phyloP scores from a whole-genome alignment of 2,797 vertebrate genomes.

The Acanthurus lineatus region DNA sequence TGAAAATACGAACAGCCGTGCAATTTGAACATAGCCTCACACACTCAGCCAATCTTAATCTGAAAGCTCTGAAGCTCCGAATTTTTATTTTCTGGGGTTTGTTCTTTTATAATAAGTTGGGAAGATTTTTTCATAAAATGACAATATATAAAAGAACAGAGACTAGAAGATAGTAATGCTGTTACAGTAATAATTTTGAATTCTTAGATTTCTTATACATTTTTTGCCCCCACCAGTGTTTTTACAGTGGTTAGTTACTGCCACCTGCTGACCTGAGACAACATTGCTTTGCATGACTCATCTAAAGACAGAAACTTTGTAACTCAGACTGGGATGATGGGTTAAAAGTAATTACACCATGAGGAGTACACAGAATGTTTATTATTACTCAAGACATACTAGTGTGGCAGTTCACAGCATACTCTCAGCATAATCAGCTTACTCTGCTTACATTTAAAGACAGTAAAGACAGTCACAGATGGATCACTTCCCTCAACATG shows the following conservation, averaged over 20 bases:
- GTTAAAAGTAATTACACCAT: not conserved
- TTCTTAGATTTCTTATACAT: not conserved
- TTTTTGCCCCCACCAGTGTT: not conserved
- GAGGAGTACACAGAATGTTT: not conserved
- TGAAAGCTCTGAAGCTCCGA: not conserved
- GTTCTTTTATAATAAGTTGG: not conserved
- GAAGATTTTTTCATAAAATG: not conserved
- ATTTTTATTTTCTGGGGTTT: not conserved
- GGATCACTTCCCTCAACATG: not conserved
- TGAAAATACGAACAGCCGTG: not conserved
- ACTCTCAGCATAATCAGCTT: not conserved
- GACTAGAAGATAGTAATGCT: not conserved
- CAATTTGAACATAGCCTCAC: not conserved
- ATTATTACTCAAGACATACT: not conserved
- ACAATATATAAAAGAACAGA: not conserved
- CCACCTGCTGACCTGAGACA: slow-evolving; percentile 50
- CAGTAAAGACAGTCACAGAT: not conserved
- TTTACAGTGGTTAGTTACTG: slow-evolving; percentile 33
- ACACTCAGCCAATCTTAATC: not conserved
- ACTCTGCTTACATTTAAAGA: not conserved
- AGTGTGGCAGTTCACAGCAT: not conserved
- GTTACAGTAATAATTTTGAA: not conserved
- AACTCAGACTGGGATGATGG: not conserved
- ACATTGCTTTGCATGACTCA: slow-evolving; percentile 17
- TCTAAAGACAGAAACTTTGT: not conserved